Evolutionary conservation across 2,888 invertebrate genomes (phyloP), one percentile per base, ranked within the genome.

Genomic region (Geotrupes spiniger): DNA sequence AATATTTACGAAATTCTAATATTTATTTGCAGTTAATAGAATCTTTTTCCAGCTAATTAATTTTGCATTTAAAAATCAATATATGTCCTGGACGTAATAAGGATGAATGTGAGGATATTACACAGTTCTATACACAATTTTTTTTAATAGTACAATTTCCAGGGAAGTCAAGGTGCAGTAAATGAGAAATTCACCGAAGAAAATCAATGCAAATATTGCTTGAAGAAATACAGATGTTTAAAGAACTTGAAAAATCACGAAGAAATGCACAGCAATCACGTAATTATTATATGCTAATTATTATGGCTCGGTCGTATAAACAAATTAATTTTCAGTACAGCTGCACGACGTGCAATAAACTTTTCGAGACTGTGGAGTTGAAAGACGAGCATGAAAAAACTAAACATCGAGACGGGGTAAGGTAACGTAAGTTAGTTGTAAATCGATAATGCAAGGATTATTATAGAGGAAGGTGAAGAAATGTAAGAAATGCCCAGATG

Each of bases 181-280:
- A 6, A 21, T 6, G 21, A 21, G 21, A 6, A 21, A 21, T n/a
- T n/a, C n/a, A 33, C 14, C 9, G 33, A 33, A 14, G 33, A 33
- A 33, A 33, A 33, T 8, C 14, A 38, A 11, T 58, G 58, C 31
- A 42, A 40, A 10, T 36, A 42, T 26, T 59, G 59, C 44, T 52
- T 49, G 8, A 44, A 54, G 26, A 49, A 28, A 21, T 61, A 57
- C 36, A 54, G 54, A 31, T 51, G 55, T 45, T 28, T 63, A 16
- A 65, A 62, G 50, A 70, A 71, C n/a, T 68, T 74, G 38, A 67
- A 69, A 5, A 72, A 70, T 50, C 75, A 75, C 53, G 64, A 70
- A 21, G 66, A 66, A 25, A 68, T 71, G 38, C 75, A 75, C 47
- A 68, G 72, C 41, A 66, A 69, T 2, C 70, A 73, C 2, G 38